Evolutionary conservation across 2,888 invertebrate genomes (phyloP), one percentile per base, ranked within the genome.

Genomic region (Drosophila flavopinicola): DNA sequence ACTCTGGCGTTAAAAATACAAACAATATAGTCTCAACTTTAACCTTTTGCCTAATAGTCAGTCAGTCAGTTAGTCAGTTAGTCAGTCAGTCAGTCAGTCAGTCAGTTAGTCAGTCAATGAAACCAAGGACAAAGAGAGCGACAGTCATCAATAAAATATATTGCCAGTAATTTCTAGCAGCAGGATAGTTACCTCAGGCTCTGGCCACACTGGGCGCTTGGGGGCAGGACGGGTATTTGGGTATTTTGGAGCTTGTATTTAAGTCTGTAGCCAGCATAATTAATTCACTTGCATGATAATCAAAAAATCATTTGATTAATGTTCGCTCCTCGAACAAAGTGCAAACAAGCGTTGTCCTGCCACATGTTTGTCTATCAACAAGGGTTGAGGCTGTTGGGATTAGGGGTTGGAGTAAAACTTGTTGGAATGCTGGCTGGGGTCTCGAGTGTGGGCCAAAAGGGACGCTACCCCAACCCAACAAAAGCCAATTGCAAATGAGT

Each of bases 281-380:
- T 80, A 85, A 80, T 83, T 76, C 84, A 83, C 84, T 75, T 78
- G 84, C 86, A 79, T 85, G 76, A 80, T 83, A 80, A 80, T 85
- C 86, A 70, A 73, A 80, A 80, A 67, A 85, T 67, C 69, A 85
- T 85, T 80, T 80, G 84, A 80, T 85, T 85, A 80, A 73, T 85
- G 85, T 56, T 53, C 51, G 32, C 29, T 54, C 54, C 48, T 58
- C 20, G 39, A 68, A 49, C 33, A 44, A 24, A 65, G 58, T 49
- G 73, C 66, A 68, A 74, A 74, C 75, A 73, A 70, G 58, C 51
- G 41, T 51, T 59, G 51, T 52, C 63, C 68, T 51, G 35, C 24
- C 30, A 27, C 65, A 64, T 64, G 38, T 49, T 48, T 65, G 51
- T 59, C 47, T 44, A 47, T 41, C 25, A 47, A 60, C 60, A 45